Percentiles rank a stretch among this genome's conserved stretches.
Evolutionary conservation across 2,797 vertebrate species (phyloP).

Genomic region (Okamejei kenojei): DNA sequence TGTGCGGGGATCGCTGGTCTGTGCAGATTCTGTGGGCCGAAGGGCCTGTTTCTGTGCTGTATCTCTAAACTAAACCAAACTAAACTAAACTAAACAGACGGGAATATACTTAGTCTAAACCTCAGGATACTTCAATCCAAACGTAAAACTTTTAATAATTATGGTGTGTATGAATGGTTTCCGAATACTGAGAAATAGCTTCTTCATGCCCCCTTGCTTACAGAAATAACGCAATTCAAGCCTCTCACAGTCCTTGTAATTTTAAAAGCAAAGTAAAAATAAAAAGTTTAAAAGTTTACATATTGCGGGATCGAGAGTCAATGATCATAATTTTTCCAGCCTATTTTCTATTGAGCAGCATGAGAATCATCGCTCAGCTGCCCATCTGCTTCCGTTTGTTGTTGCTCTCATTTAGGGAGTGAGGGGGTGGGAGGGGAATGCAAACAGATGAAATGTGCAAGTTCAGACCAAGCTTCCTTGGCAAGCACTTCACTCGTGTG

Average conservation of each 20-base stretch:
- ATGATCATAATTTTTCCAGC: neutral
- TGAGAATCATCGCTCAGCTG: neutral
- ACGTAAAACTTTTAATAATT: neutral
- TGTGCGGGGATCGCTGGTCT: no score
- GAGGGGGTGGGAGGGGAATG: neutral
- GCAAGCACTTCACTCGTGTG: no score
- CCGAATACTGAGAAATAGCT: neutral
- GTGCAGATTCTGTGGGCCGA: no score
- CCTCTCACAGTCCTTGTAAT: neutral
- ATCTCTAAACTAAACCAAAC: no score
- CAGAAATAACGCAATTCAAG: neutral
- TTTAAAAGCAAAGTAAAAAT: no score
- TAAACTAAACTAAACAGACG: no score
- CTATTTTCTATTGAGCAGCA: neutral
- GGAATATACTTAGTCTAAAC: neutral
- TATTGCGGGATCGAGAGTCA: neutral
- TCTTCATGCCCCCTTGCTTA: neutral
- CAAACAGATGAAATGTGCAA: neutral
- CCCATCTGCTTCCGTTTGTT: neutral
- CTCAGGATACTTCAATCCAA: neutral
- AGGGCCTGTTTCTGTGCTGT: no score
- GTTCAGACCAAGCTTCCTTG: neutral
- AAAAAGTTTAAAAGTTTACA: neutral
- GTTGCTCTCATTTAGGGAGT: neutral
- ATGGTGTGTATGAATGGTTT: neutral